Base-by-base conservation (phyloP, 2,888 invertebrate genomes). In the Andricus curvator region DNA sequence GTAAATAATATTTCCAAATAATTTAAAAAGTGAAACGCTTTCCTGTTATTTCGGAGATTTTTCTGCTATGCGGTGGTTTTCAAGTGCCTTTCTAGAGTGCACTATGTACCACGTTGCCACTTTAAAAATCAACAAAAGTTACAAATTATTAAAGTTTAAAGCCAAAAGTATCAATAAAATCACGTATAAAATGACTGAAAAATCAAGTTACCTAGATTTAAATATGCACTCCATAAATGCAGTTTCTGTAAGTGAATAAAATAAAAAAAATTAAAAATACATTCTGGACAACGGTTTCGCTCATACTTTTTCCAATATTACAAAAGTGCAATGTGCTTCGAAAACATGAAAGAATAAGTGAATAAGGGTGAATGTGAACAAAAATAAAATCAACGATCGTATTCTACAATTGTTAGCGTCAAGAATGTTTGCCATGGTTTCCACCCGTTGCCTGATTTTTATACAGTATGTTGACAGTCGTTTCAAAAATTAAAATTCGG, bases 1-100 rank as follows among this genome's bases (percentile, higher is more conserved):
- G 37, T 66, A n/a, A 66, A 66, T 66, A 66, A 66, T 37, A 66
- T n/a, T 66, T 37, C 17, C 37, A 66, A 66, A 66, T 66, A 66
- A 66, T 37, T 66, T 66, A 11, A 66, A 66, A 66, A 66, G n/a
- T 66, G 37, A 66, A 66, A 37, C 37, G 4, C 9, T 64, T 37
- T 66, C 11, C 41, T 41, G 37, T 66, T 66, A 66, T 66, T 37
- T 11, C 37, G 9, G 9, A 11, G 11, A 66, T n/a, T 41, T 66
- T 66, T 66, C 37, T 33, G 37, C 37, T n/a, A 20, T 33, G 6
- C 11, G n/a, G 9, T 66, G 37, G 41, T n/a, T 66, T 41, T 66
- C 1, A 9, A 37, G 2, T 37, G 4, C 15, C 13, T 62, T 25
- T 13, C 20, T 51, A 51, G 6, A 8, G 6, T 20, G 6, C 5